Base-by-base conservation (phyloP, 2,888 invertebrate genomes). In the Nomada hirtipes region DNA sequence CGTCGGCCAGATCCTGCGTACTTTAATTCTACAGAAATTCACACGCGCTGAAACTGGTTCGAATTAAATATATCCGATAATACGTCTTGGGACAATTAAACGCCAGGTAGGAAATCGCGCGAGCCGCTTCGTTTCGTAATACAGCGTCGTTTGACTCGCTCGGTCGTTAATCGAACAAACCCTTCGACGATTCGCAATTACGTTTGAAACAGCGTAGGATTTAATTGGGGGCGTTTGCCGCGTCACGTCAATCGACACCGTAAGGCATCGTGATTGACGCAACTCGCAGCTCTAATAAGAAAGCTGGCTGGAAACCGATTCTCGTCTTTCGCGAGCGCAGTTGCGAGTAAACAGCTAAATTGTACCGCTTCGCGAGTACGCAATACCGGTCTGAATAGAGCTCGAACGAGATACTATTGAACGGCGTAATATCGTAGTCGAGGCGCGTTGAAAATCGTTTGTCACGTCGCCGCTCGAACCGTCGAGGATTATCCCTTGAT, bases 391-490 rank as follows among this genome's bases (percentile, higher is more conserved):
- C 84, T 81, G 88, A 87, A 83, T 89, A 89, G 90, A 91, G 36
- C 36, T 36, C 7, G 36, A 36, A 7, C 36, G 36, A 36, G 36
- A 90, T 88, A 88, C 47, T 3, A 15, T 47, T 47, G 13, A 10
- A 47, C 47, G 15, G 47, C 47, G 90, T 89, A 89, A 91, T 91
- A 90, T 90, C 88, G 89, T 87, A 89, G 89, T 89, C 90, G 86
- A 88, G 83, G 86, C 72, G 84, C 77, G 85, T 84, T 86, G 84
- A 84, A 86, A 86, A 87, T 85, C 86, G 85, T 86, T 88, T 84
- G 86, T 80, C 85, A 83, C 88, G 87, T 88, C 89, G 89, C 87
- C 89, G 90, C 89, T 85, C 88, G 81, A 82, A 75, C 50, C 42
- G 67, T 65, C 69, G 68, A 74, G 74, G 73, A 80, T 86, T 85